phyloP scores from a whole-genome alignment of 2,113 vertebrate genomes.

The Oreotragus oreotragus region DNA sequence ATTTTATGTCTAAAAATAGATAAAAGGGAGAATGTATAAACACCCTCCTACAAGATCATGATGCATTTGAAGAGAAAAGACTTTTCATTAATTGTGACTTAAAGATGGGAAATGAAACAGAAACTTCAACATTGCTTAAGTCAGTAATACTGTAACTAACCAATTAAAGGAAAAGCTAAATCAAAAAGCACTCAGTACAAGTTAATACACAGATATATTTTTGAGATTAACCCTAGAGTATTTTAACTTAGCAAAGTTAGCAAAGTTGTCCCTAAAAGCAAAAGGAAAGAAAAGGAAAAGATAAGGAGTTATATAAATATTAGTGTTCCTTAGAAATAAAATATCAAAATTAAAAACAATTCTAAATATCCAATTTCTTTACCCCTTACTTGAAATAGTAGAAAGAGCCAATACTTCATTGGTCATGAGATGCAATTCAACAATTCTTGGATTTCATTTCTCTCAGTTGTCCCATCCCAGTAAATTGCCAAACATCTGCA shows the following conservation, averaged over 20 bases:
- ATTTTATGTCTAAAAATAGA: not conserved
- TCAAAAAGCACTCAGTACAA: not conserved
- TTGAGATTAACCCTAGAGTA: not conserved
- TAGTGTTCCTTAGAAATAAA: slow-evolving; percentile 15
- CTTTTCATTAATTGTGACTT: not conserved
- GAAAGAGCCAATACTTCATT: not conserved
- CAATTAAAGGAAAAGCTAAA: not conserved
- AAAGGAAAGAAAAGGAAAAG: not conserved
- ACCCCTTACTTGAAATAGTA: not conserved
- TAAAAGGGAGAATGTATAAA: not conserved
- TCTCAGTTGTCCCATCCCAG: not conserved
- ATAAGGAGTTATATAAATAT: not conserved
- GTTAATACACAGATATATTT: not conserved
- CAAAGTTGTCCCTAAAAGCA: not conserved
- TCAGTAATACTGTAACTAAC: not conserved
- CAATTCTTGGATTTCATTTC: not conserved
- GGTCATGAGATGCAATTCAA: not conserved
- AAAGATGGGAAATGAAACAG: not conserved
- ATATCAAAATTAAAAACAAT: not conserved
- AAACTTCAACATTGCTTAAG: not conserved
- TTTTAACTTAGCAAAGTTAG: not conserved
- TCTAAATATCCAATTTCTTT: slow-evolving; percentile 6
- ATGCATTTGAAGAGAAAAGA: not conserved
- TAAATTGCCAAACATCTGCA: not conserved
- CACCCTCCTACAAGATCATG: not conserved